These are phyloP conservation scores for Myotis vivesi DNA, from an alignment of 2,797 vertebrate genomes.

Conservation along the genomic window DNA sequence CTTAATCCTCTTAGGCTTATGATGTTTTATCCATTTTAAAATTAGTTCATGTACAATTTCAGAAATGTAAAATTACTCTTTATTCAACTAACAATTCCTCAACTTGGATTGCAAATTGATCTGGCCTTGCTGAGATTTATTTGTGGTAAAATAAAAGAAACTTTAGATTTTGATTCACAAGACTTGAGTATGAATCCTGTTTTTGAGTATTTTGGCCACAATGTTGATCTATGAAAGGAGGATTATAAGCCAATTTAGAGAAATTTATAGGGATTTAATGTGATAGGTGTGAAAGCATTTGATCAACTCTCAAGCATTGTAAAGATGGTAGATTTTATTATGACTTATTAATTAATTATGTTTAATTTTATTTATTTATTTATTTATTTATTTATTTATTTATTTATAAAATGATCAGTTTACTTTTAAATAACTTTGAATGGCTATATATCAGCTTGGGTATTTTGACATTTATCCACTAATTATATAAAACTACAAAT, in stretches of 20 bases:
- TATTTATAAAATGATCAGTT: background rate
- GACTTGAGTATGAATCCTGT: background rate
- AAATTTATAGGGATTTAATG: background rate
- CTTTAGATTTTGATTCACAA: slow-evolving; percentile 15
- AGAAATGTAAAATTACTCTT: background rate
- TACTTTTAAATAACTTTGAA: slow-evolving; percentile 34
- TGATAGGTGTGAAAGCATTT: background rate
- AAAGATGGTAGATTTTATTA: background rate
- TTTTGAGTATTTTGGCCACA: background rate
- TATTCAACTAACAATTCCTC: background rate
- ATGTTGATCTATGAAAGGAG: background rate
- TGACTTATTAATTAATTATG: background rate
- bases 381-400: background rate
- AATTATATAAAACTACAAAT: background rate
- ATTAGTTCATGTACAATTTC: background rate
- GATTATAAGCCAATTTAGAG: background rate
- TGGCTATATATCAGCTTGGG: background rate
- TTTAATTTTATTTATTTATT: background rate
- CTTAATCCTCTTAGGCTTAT: background rate
- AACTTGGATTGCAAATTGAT: background rate
- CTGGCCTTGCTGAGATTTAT: background rate
- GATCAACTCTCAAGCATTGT: background rate
- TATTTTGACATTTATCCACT: background rate
- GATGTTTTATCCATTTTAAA: background rate
- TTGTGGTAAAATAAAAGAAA: background rate